Evolutionary conservation across 2,113 vertebrate species (phyloP).

Genomic region (Myiozetetes cayanensis): DNA sequence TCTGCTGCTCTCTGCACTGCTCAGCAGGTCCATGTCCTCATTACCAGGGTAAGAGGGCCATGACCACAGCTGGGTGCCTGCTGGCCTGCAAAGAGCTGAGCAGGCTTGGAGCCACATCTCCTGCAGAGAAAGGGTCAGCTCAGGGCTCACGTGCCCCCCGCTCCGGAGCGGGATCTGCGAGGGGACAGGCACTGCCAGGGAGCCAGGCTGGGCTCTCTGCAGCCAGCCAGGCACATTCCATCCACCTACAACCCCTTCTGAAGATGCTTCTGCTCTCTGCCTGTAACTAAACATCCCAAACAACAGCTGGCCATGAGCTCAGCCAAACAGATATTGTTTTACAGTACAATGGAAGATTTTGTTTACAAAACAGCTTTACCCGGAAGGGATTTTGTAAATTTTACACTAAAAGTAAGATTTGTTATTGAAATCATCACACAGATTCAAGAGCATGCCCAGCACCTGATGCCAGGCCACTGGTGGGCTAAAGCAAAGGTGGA

Average conservation of each 20-base stretch:
- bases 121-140: neutral
- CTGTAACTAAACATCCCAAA: neutral
- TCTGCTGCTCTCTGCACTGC: neutral
- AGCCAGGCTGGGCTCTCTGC: neutral
- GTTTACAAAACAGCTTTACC: neutral
- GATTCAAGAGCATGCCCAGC: neutral
- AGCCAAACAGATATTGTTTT: neutral
- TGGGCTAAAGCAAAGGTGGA: neutral
- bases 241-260: neutral
- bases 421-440: neutral
- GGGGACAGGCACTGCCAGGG: neutral
- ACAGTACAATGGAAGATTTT: neutral
- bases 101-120: neutral
- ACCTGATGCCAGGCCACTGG: neutral
- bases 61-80: neutral
- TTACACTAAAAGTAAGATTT: neutral
- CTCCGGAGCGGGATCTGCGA: rapidly evolving
- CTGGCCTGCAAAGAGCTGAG: neutral
- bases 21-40: neutral
- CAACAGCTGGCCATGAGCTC: constrained; percentile 32
- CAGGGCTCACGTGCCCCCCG: neutral
- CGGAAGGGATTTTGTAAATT: neutral
- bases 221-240: neutral
- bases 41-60: neutral
- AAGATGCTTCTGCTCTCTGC: neutral